Conservation (phyloP, 2,113 vertebrate species). For the Chitala chitala region DNA sequence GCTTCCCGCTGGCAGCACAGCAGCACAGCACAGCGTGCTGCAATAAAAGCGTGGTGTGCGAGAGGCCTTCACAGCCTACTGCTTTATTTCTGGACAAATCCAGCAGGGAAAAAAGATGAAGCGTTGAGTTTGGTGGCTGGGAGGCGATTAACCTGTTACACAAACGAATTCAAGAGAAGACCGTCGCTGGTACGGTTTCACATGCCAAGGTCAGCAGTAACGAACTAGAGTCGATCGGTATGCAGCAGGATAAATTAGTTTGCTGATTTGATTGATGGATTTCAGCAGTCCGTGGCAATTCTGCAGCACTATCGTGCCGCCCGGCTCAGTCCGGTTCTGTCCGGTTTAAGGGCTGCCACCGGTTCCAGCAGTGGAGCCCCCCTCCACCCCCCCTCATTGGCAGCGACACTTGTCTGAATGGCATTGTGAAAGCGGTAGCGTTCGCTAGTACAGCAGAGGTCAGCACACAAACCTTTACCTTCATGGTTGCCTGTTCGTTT, state of each 20-base stretch:
- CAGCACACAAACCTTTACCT: neutral
- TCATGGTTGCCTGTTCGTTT: neutral
- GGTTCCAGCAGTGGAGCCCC: neutral
- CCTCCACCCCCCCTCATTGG: neutral
- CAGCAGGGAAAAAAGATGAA: no score
- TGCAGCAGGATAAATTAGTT: slow-evolving; percentile 14
- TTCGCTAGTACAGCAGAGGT: neutral
- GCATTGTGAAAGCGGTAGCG: neutral
- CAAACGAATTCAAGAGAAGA: neutral
- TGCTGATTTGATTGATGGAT: slow-evolving; percentile 21
- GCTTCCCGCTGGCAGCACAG: no score
- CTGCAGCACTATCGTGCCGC: neutral
- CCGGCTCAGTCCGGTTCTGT: neutral
- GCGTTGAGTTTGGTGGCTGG: no score
- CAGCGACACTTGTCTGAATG: neutral
- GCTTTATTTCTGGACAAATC: no score
- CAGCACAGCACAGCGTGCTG: no score
- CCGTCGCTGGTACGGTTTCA: neutral
- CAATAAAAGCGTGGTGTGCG: no score
- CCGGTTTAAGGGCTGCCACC: neutral
- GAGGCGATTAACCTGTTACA: neutral
- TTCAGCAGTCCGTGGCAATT: neutral
- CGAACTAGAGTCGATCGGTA: slow-evolving; percentile 12
- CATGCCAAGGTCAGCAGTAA: slow-evolving; percentile 15
- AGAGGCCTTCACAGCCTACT: no score